phyloP scores from a whole-genome alignment of 1,140 invertebrate species.

The Macrobrachium rosenbergii region DNA sequence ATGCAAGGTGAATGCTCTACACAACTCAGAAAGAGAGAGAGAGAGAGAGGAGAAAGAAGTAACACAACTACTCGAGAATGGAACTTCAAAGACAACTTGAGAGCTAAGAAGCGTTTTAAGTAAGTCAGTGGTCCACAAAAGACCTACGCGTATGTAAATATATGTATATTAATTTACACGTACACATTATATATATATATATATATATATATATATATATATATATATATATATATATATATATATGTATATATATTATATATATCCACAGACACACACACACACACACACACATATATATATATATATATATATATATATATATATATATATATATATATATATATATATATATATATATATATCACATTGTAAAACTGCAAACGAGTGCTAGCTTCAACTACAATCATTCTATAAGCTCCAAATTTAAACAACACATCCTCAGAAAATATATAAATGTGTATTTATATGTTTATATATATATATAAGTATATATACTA shows the following conservation, averaged over 20 bases:
- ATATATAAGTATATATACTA: not conserved
- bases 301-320: constrained; percentile 18
- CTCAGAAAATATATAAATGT: not conserved
- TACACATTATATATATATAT: not conserved
- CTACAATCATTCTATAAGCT: no score
- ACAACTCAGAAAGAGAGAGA: no score
- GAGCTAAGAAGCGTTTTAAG: no score
- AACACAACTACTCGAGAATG: no score
- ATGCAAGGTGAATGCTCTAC: not conserved
- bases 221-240: constrained; percentile 5
- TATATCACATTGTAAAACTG: not conserved
- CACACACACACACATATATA: not conserved
- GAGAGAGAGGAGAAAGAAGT: no score
- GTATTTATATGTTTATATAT: not conserved
- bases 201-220: constrained; percentile 9
- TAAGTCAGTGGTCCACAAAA: no score
- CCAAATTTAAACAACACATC: no score
- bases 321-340: constrained; percentile 22
- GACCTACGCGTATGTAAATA: no score
- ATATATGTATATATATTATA: not conserved
- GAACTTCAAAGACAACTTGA: no score
- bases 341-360: constrained; percentile 21
- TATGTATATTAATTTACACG: not conserved
- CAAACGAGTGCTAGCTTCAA: no score
- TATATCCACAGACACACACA: not conserved